Evolutionary conservation across 53 echinoderm and acorn worm species (phyloP).

Genomic region (Arbacia lixula): DNA sequence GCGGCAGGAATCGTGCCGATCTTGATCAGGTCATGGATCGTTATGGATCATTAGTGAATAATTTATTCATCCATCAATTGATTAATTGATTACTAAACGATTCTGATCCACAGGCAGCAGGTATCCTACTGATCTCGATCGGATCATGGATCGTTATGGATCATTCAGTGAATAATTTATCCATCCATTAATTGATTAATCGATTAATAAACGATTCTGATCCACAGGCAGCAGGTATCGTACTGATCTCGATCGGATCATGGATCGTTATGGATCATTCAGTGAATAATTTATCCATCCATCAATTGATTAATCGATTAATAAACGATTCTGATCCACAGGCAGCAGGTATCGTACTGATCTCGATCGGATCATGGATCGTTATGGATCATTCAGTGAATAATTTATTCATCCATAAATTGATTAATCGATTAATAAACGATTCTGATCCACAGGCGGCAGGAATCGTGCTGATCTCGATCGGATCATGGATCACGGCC

Average conservation of each 20-base stretch:
- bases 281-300: slow-evolving; percentile 47
- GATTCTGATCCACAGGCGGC: slow-evolving; percentile 56
- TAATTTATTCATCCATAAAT: slow-evolving; percentile 53
- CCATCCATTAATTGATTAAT: too few species aligned
- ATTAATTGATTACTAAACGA: too few species aligned
- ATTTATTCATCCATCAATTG: slow-evolving; percentile 58
- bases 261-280: slow-evolving; percentile 56
- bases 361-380: slow-evolving; percentile 75
- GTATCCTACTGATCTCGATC: slow-evolving; percentile 65
- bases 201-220: too few species aligned
- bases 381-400: slow-evolving; percentile 46
- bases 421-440: too few species aligned
- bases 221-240: slow-evolving; percentile 64
- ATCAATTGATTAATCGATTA: too few species aligned
- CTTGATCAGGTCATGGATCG: slow-evolving; percentile 65
- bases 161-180: slow-evolving; percentile 27
- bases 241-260: slow-evolving; percentile 66
- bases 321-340: too few species aligned
- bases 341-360: slow-evolving; percentile 76
- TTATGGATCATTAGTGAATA: slow-evolving; percentile 48
- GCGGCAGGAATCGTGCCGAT: slow-evolving; percentile 66
- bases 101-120: slow-evolving; percentile 60
- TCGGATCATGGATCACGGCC: slow-evolving; percentile 77
- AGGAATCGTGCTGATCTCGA: slow-evolving; percentile 71
- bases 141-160: slow-evolving; percentile 67